Evolutionary conservation across 2,888 invertebrate genomes (phyloP).

Genomic region (Papilio gigon): DNA sequence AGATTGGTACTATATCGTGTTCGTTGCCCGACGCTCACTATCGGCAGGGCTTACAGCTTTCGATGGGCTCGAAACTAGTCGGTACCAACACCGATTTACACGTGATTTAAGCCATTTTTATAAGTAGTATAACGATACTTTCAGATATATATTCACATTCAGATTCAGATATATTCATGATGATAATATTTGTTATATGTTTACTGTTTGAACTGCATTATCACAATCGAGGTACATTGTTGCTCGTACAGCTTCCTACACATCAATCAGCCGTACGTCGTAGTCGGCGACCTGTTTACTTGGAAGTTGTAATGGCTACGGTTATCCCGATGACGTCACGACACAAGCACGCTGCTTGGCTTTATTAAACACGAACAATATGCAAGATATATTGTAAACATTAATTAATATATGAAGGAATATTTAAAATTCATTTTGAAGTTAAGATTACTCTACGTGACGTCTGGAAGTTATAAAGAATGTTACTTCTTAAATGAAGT

Average conservation of each 20-base stretch:
- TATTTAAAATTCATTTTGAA: neutral
- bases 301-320: conserved; percentile 32
- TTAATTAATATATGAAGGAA: neutral
- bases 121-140: no score
- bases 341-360: conserved; percentile 6
- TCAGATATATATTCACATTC: no score
- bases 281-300: conserved; percentile 19
- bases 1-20: no score
- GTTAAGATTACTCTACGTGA: no score
- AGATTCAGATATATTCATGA: no score
- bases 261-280: neutral
- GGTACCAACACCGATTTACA: no score
- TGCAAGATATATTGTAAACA: neutral
- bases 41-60: no score
- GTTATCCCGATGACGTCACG: conserved; percentile 49
- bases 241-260: conserved; percentile 1
- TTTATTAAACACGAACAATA: neutral
- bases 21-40: no score
- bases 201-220: neutral
- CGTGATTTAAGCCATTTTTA: no score
- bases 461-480: no score
- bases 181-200: neutral
- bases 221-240: neutral
- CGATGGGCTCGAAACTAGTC: no score
- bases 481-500: no score